These are phyloP conservation scores for Onychostruthus taczanowskii DNA, from an alignment of 2,113 vertebrate species.

Conservation along the genomic window DNA sequence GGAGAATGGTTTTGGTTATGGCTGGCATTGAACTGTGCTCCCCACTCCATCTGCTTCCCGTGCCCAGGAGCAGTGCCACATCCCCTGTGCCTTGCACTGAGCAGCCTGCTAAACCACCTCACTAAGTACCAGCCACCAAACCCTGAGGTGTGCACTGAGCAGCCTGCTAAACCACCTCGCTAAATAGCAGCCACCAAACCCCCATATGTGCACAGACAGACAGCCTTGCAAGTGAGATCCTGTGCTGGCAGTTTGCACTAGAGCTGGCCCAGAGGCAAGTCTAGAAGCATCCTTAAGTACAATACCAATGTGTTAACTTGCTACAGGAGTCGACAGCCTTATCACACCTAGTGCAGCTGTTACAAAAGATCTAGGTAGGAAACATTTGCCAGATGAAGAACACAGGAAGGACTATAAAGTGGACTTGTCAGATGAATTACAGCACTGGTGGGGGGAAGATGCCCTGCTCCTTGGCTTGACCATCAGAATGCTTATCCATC, in stretches of 20 bases:
- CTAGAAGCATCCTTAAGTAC: not conserved
- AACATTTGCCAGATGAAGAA: not conserved
- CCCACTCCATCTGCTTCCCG: not conserved
- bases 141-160: not conserved
- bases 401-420: not conserved
- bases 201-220: not conserved
- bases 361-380: not conserved
- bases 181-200: too few relatives aligned
- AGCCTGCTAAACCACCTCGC: too few relatives aligned
- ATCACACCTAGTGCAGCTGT: not conserved
- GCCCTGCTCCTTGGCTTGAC: not conserved
- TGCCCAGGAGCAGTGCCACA: not conserved
- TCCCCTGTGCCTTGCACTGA: fast-evolving
- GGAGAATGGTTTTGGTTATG: not conserved
- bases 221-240: not conserved
- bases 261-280: not conserved
- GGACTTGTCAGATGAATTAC: not conserved
- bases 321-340: not conserved
- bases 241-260: not conserved
- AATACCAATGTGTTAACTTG: fast-evolving
- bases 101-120: not conserved
- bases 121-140: not conserved
- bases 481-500: not conserved
- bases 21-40: not conserved
- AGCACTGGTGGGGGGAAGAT: not conserved